Conservation (phyloP, 2,113 vertebrate genomes). For the Onychostoma macrolepis region DNA sequence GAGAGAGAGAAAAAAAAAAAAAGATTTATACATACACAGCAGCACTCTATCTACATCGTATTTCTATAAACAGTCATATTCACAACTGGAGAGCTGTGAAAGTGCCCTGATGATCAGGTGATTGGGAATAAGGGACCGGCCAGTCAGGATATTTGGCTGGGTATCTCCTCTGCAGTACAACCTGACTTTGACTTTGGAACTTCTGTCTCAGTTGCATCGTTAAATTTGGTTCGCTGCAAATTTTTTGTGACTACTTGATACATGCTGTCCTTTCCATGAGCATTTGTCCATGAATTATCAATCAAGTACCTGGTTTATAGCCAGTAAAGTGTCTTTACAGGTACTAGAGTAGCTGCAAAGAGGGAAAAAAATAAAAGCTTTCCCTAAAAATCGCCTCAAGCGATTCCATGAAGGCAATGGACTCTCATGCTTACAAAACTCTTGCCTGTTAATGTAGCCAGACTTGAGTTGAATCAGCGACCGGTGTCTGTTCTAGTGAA, state of each 20-base stretch:
- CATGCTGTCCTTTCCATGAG: slow-evolving; percentile 31
- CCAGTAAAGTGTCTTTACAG: slow-evolving; percentile 27
- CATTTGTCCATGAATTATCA: slow-evolving; percentile 25
- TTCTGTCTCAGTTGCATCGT: neutral
- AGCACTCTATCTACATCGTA: neutral
- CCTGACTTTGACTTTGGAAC: slow-evolving; percentile 24
- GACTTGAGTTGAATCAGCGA: slow-evolving; percentile 19
- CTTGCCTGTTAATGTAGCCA: slow-evolving; percentile 11
- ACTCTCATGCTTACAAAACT: neutral
- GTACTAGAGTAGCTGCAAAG: slow-evolving; percentile 4
- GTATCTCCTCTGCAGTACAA: slow-evolving; percentile 38
- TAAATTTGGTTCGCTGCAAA: neutral
- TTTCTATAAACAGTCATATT: neutral
- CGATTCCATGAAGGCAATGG: neutral
- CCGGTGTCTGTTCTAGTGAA: neutral
- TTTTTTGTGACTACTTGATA: slow-evolving; percentile 27
- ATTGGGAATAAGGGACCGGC: slow-evolving; percentile 14
- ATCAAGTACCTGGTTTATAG: slow-evolving; percentile 11
- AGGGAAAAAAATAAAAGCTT: neutral
- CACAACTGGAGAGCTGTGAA: neutral
- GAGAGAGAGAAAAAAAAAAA: neutral
- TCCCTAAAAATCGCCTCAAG: neutral
- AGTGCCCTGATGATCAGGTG: slow-evolving; percentile 30
- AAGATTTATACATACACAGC: neutral
- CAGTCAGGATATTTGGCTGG: slow-evolving; percentile 19